A percentile compares a stretch with the other conserved stretches of the same genome.
Conservation (phyloP, 2,113 vertebrate species). For the Sinocyclocheilus anophthalmus region DNA sequence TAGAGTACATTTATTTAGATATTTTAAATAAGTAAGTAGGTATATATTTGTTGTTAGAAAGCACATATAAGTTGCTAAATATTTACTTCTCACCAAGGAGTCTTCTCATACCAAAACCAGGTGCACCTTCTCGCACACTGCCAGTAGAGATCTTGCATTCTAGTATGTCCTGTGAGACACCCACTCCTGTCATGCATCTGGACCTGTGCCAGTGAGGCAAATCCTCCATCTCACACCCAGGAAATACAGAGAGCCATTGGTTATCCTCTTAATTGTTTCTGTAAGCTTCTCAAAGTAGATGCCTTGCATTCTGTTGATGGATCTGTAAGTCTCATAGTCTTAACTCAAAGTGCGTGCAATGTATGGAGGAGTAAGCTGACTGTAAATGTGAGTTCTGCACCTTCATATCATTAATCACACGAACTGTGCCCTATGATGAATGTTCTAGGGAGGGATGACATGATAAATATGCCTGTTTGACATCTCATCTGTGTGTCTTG, state of each 20-base stretch:
- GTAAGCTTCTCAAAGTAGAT: background rate
- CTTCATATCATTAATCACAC: background rate
- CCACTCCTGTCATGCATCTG: background rate
- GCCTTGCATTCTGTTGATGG: background rate
- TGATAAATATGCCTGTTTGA: background rate
- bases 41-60: background rate
- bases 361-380: background rate
- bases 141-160: background rate
- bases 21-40: background rate
- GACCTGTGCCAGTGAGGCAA: background rate
- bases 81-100: background rate
- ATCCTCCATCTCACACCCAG: background rate
- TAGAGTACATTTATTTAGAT: background rate
- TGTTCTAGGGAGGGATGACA: background rate
- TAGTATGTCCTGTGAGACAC: background rate
- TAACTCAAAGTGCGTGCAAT: background rate
- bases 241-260: slow-evolving; percentile 1
- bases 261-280: background rate
- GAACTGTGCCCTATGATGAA: background rate
- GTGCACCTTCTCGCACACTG: background rate
- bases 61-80: background rate
- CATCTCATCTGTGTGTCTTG: background rate
- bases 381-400: background rate
- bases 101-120: background rate
- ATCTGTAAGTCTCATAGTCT: background rate